Conservation (phyloP, 1,140 invertebrate genomes). For the Copidosoma floridanum region DNA sequence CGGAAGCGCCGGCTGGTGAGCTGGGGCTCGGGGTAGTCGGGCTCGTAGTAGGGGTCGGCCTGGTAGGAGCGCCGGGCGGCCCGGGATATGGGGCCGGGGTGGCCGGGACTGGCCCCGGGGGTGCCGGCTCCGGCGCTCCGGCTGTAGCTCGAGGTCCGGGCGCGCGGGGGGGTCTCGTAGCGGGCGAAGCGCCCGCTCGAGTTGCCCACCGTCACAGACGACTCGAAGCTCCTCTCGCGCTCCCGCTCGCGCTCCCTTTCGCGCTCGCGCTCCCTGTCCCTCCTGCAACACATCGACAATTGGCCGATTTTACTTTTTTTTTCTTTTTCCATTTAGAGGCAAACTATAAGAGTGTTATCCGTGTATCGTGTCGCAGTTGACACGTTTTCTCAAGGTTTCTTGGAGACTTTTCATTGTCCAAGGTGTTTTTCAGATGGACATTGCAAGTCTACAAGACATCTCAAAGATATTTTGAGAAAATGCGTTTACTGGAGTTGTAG, state of each 20-base stretch:
- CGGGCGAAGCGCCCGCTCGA: slow-evolving; percentile 52
- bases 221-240: slow-evolving; percentile 47
- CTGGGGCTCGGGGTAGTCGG: slow-evolving; percentile 55
- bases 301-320: too few species aligned
- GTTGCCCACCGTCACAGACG: slow-evolving; percentile 49
- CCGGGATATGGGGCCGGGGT: slow-evolving; percentile 49
- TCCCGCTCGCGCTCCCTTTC: slow-evolving; percentile 25
- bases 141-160: slow-evolving; percentile 52
- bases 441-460: too few species aligned
- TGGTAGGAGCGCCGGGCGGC: slow-evolving; percentile 44
- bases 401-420: too few species aligned
- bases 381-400: too few species aligned
- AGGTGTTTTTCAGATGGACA: too few species aligned
- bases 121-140: slow-evolving; percentile 49
- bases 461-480: too few species aligned
- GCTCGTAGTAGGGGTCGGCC: slow-evolving; percentile 51
- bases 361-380: too few species aligned
- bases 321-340: too few species aligned
- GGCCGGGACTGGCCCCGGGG: slow-evolving; percentile 52
- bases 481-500: too few species aligned
- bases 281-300: too few species aligned
- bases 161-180: slow-evolving; percentile 52
- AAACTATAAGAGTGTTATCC: too few species aligned
- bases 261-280: slow-evolving; percentile 11
- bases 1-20: slow-evolving; percentile 58